Conservation (phyloP, 2,888 invertebrate genomes). For the Buathra laborator region DNA sequence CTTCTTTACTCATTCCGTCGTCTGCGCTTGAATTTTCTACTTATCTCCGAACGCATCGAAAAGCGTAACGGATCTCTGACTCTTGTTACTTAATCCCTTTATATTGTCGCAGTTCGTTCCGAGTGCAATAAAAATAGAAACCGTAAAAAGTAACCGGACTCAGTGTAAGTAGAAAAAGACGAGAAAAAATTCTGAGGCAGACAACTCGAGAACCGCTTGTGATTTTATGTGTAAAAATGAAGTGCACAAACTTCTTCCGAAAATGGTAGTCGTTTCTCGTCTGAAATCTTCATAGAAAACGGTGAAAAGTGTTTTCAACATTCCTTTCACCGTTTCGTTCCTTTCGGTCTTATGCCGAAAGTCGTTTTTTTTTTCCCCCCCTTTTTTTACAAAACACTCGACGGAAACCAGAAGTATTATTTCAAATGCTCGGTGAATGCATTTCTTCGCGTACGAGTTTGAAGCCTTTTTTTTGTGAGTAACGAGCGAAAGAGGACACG, state of each 20-base stretch:
- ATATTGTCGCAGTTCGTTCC: not conserved
- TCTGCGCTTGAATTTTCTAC: not conserved
- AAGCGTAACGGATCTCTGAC: conserved; percentile 36
- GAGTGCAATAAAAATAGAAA: too few species aligned
- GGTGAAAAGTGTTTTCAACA: conserved; percentile 17
- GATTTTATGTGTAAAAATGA: not conserved
- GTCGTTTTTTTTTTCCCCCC: not conserved
- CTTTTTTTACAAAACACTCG: not conserved
- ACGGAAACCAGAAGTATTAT: too few species aligned
- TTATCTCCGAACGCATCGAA: not conserved
- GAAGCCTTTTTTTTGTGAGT: conserved; percentile 14
- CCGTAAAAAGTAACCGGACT: too few species aligned
- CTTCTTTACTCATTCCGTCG: not conserved
- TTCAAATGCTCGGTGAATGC: not conserved
- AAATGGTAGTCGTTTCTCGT: not conserved
- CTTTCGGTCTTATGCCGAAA: not conserved
- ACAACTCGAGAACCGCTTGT: not conserved
- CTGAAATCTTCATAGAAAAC: not conserved
- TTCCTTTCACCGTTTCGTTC: not conserved
- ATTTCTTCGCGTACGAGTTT: not conserved
- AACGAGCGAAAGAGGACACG: conserved; percentile 18
- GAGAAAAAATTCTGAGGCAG: not conserved
- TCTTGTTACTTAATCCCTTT: conserved; percentile 16
- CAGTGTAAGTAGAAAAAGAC: not conserved
- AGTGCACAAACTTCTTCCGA: too few species aligned